Base-by-base conservation (phyloP, 2,888 invertebrate species). In the Macrophya annulata region DNA sequence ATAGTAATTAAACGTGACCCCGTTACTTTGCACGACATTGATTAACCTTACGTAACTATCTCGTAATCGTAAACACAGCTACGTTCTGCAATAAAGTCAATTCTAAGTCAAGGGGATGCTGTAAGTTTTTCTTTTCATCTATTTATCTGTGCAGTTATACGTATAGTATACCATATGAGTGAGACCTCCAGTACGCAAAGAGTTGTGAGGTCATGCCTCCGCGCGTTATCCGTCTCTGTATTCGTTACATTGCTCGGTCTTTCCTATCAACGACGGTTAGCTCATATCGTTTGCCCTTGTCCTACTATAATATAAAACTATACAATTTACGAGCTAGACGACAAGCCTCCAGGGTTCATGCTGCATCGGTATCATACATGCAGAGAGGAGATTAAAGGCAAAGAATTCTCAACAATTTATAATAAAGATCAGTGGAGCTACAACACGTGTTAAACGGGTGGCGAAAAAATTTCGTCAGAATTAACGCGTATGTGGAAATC, bases 211-310 rank as follows among this genome's bases (percentile, higher is more conserved):
- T 83, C 83, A 68, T 59, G 83, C 83, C 68, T 71, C 48, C 68
- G 51, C 55, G 48, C 55, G 77, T 77, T 55, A 77, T 77, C 77
- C 55, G 51, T 15, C 31, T 55, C 25, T 15, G 21, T 43, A 15
- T 62, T 43, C 81, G 31, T 62, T 37, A 62, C 81, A 51, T 81
- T 21, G 3, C 43, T 81, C 59, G 43, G 40, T 77, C 62, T 62
- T 17, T 43, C 40, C 21, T 71, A 45, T 65, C 68, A 68, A 31
- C 68, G 68, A 83, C 37, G 31, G 83, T 83, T 65, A 83, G 83
- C 83, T 83, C 68, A 68, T 83, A 83, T 83, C 83, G 83, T 83
- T 68, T 83, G 83, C 83, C 83, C 83, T 83, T 83, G 83, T 83
- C 83, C 83, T 83, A 83, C 83, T 83, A 17, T 71, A 48, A 43